These are phyloP conservation scores for Mactra quadrangularis DNA, from an alignment of 1,140 invertebrate species.

Conservation along the genomic window DNA sequence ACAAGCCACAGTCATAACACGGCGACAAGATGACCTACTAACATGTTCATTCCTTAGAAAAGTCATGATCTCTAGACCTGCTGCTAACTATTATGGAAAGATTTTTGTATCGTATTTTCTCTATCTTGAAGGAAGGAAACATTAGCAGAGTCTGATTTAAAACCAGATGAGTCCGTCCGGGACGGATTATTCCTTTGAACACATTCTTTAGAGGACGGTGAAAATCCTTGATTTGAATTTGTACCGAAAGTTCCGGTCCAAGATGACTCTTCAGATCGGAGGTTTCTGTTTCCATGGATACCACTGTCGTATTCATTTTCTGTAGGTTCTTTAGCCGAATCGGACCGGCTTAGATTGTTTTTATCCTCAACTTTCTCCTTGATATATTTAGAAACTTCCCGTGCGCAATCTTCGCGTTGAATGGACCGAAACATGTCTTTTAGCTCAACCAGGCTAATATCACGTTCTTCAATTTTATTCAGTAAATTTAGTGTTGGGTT, in stretches of 20 bases:
- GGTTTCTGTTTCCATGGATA: neutral
- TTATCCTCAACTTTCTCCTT: neutral
- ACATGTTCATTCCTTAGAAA: too few species aligned
- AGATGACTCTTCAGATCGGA: slow-evolving; percentile 4
- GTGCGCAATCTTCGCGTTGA: slow-evolving; percentile 9
- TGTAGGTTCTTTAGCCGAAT: neutral
- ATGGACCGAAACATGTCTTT: slow-evolving; percentile 2
- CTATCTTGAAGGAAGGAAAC: too few species aligned
- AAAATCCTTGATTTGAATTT: too few species aligned
- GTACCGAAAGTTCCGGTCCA: too few species aligned
- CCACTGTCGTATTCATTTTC: slow-evolving; percentile 3
- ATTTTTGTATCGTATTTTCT: too few species aligned
- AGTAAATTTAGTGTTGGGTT: slow-evolving; percentile 48
- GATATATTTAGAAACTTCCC: neutral
- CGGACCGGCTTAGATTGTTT: neutral
- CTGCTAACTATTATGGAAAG: too few species aligned
- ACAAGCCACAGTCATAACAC: too few species aligned
- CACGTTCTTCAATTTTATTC: slow-evolving; percentile 24
- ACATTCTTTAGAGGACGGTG: too few species aligned
- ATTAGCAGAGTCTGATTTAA: too few species aligned
- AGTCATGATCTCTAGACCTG: too few species aligned
- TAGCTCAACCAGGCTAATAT: slow-evolving; percentile 37
- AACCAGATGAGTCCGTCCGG: neutral
- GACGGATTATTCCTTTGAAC: too few species aligned
- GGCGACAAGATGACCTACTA: too few species aligned